phyloP scores from a whole-genome alignment of 2,113 vertebrate genomes.

The Stigmatopora argus region DNA sequence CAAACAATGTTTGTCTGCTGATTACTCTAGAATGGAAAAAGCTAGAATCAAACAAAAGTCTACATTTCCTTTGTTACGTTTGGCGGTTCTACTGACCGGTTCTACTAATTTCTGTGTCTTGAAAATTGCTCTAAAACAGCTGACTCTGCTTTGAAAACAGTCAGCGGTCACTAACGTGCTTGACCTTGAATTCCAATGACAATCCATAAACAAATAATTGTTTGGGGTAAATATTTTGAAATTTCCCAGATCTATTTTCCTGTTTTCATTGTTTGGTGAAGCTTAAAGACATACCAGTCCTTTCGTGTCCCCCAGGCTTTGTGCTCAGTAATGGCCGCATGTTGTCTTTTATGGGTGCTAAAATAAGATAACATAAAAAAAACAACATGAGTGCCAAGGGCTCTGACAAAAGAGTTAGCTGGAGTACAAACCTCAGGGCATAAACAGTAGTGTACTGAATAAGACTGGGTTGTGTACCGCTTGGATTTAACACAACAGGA shows the following conservation, averaged over 20 bases:
- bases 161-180: not conserved
- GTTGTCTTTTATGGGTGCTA: constrained; percentile 50
- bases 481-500: constrained; percentile 51
- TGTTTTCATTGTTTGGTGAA: constrained; percentile 20
- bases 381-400: constrained; percentile 29
- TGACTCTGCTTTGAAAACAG: not conserved
- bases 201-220: constrained; percentile 6
- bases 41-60: not conserved
- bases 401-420: constrained; percentile 50
- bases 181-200: constrained; percentile 4
- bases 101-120: not conserved
- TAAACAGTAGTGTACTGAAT: constrained; percentile 57
- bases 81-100: not conserved
- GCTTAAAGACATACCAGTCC: constrained; percentile 42
- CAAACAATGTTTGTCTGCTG: not conserved
- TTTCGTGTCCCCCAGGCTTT: constrained; percentile 47
- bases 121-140: not conserved
- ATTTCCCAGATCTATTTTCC: not conserved
- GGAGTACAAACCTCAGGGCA: constrained; percentile 54
- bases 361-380: constrained; percentile 35
- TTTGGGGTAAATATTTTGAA: not conserved
- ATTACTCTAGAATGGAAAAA: not conserved
- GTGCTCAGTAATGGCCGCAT: constrained; percentile 46
- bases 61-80: too few relatives aligned
- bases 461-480: constrained; percentile 50